phyloP scores from a whole-genome alignment of 1,140 invertebrate species.

The Ditylenchus dipsaci region DNA sequence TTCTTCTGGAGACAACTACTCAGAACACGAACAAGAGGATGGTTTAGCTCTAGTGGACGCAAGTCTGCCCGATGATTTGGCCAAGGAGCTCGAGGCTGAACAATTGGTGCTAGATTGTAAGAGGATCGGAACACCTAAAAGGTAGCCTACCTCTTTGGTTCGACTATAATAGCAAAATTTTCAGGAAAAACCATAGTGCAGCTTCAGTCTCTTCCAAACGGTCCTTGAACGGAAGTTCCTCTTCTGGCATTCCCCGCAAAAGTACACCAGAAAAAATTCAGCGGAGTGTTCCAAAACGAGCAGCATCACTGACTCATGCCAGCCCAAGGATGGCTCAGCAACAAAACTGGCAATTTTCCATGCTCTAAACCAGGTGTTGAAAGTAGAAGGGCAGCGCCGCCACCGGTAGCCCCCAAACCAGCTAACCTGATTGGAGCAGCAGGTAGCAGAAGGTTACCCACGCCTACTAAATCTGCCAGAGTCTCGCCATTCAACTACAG shows the following conservation, averaged over 20 bases:
- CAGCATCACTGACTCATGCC: too few relatives aligned
- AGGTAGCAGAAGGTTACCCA: background rate
- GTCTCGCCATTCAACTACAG: slow-evolving; percentile 2
- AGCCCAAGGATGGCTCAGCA: too few relatives aligned
- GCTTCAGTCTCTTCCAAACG: background rate
- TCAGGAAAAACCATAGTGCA: too few relatives aligned
- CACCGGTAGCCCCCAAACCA: slow-evolving; percentile 5
- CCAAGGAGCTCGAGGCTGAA: slow-evolving; percentile 3
- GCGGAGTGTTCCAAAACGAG: background rate
- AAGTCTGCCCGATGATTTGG: background rate
- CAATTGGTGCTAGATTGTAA: slow-evolving; percentile 8
- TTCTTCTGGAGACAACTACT: background rate
- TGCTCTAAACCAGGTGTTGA: too few relatives aligned
- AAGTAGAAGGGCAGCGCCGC: background rate
- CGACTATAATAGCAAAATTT: background rate
- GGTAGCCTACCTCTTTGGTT: background rate
- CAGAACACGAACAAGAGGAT: background rate
- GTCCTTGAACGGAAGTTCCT: background rate
- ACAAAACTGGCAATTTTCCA: too few relatives aligned
- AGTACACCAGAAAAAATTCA: background rate
- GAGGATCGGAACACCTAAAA: background rate
- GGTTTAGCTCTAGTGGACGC: background rate
- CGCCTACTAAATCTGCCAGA: background rate
- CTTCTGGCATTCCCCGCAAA: background rate
- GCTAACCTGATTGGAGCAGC: background rate